Base-by-base conservation (phyloP, 2,113 vertebrate genomes). In the Bolborhynchus lineola region DNA sequence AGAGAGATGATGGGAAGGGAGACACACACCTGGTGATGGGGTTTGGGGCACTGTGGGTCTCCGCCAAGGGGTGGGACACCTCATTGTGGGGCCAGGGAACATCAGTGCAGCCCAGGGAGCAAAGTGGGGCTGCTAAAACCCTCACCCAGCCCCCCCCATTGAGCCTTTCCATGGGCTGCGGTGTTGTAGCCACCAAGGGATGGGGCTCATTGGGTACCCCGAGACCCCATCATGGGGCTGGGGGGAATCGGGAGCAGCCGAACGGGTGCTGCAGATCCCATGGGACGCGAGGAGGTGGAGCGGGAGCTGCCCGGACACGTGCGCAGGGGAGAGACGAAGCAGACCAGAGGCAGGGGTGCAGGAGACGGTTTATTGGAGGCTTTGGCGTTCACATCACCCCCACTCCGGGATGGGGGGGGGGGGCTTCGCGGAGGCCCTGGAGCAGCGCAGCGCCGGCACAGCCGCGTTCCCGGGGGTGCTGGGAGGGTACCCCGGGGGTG, bases 311-410 rank as follows among this genome's bases (percentile, higher is more conserved):
- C 95, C 6, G 1, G 94, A 85, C 95, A 59, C 37, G 86, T 76
- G 87, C 1, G 6, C 6, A 3, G 83, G 29, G 90, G 60, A 94
- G 94, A 93, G 88, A 94, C 6, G 60, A 94, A 75, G 94, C 92
- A 84, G 91, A 95, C 37, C 60, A 93, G 85, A 94, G 78, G 88
- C 96, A 90, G 91, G 42, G 23, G 14, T 95, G 91, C 94, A 92
- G 85, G 96, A 90, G 88, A 96, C 3, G 85, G 88, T 95, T 96
- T 96, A 95, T 96, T 96, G 92, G 94, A 88, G 95, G 93, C 57
- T 94, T 91, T 15, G 86, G 85, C 31, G 78, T n/a, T 57, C 26
- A 70, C 1, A 20, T 0, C 24, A 44, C 17, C 47, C 63, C 62
- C 57, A 16, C 39, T 9, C 63, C 20, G 5, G 3, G 33, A 18